Evolutionary conservation across 2,888 invertebrate genomes (phyloP).

Genomic region (Synergus laeviventris): DNA sequence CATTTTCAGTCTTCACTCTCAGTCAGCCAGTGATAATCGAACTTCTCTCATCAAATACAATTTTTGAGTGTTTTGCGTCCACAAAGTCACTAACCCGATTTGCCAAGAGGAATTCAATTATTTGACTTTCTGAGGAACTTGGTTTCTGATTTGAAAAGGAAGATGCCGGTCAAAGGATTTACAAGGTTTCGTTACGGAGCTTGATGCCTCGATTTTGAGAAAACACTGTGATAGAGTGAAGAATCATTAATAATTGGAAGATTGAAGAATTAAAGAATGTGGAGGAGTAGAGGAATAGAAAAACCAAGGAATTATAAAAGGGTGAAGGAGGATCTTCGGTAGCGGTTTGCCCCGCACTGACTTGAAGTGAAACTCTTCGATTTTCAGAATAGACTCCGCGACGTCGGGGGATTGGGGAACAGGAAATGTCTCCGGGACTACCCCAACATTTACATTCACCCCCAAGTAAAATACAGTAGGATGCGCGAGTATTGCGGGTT

Average conservation of each 20-base stretch:
- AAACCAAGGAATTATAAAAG: not conserved
- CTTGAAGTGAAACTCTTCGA: slow-evolving; percentile 55
- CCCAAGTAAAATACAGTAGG: slow-evolving; percentile 38
- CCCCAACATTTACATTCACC: slow-evolving; percentile 36
- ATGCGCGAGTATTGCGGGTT: slow-evolving; percentile 50
- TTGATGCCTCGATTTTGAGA: not conserved
- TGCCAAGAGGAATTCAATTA: not conserved
- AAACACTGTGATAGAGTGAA: not conserved
- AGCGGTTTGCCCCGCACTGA: slow-evolving; percentile 53
- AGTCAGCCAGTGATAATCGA: slow-evolving; percentile 10
- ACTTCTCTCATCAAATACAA: not conserved
- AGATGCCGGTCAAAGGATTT: too few relatives aligned
- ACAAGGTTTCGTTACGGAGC: not conserved
- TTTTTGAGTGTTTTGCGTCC: not conserved
- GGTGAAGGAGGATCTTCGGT: slow-evolving; percentile 40
- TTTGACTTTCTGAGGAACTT: not conserved
- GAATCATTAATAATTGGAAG: not conserved
- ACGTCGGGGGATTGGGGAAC: slow-evolving; percentile 56
- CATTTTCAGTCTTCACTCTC: not conserved
- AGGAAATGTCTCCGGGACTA: slow-evolving; percentile 43
- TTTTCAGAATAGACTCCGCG: slow-evolving; percentile 57
- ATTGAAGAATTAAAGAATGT: not conserved
- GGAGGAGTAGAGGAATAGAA: not conserved
- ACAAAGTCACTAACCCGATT: not conserved
- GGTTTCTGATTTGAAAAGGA: not conserved